Percentiles rank a stretch among this genome's conserved stretches.
Evolutionary conservation across 2,113 vertebrate species (phyloP).

Genomic region (Bujurquina vittata): DNA sequence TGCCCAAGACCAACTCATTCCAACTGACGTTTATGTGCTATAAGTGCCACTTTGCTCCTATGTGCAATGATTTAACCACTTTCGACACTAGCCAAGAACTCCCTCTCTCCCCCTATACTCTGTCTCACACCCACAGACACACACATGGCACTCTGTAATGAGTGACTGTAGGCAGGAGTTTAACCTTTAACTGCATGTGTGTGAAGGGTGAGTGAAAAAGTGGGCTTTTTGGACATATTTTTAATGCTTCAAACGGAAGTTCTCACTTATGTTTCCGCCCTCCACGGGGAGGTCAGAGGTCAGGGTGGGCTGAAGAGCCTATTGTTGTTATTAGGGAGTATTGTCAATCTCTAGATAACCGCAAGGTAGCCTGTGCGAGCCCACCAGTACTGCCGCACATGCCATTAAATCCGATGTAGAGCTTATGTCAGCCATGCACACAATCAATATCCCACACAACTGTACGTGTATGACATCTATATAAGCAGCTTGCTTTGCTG

Average conservation of each 20-base stretch:
- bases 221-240: conserved; percentile 21
- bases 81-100: conserved; percentile 57
- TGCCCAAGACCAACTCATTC: conserved; percentile 56
- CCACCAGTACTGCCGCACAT: neutral
- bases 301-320: neutral
- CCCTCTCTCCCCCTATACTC: conserved; percentile 11
- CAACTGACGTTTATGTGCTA: conserved; percentile 71
- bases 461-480: neutral
- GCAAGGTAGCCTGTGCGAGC: neutral
- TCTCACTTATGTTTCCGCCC: neutral
- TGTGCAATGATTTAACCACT: conserved; percentile 70
- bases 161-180: conserved; percentile 57
- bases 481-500: conserved; percentile 21
- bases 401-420: conserved; percentile 14
- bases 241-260: conserved; percentile 9
- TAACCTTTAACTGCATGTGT: conserved; percentile 47
- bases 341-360: conserved; percentile 23
- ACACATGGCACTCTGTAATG: conserved; percentile 51
- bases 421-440: conserved; percentile 6
- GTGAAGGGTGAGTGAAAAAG: conserved; percentile 12
- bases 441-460: conserved; percentile 28
- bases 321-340: conserved; percentile 35
- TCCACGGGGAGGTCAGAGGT: conserved; percentile 19
- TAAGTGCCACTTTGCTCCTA: conserved; percentile 70
- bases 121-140: conserved; percentile 38